Evolutionary conservation across 1,140 invertebrate species (phyloP).

Genomic region (Asbolus verrucosus): DNA sequence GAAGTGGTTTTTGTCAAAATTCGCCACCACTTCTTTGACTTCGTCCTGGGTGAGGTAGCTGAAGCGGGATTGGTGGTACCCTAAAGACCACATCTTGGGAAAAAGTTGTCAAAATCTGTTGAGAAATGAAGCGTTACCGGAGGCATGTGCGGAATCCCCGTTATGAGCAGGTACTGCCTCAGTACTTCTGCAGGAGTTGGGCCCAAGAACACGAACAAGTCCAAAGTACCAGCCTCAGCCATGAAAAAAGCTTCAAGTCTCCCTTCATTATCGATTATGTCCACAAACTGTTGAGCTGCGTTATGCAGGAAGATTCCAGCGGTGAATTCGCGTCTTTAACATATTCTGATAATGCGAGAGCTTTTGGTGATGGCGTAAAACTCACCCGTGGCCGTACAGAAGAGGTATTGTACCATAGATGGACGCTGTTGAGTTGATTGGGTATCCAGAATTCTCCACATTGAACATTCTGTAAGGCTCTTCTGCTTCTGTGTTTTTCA

Average conservation of each 20-base stretch:
- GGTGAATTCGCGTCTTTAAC: conserved; percentile 95
- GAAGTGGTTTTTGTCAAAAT: conserved; percentile 76
- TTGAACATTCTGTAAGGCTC: conserved; percentile 97
- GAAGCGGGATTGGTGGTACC: conserved; percentile 81
- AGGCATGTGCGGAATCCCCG: conserved; percentile 74
- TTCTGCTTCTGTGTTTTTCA: conserved; percentile 81
- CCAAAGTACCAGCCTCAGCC: conserved; percentile 94
- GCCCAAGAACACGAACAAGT: conserved; percentile 91
- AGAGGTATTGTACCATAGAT: conserved; percentile 95
- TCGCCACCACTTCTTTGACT: conserved; percentile 69
- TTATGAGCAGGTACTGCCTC: conserved; percentile 86
- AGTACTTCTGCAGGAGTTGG: conserved; percentile 87
- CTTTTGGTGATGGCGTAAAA: conserved; percentile 75
- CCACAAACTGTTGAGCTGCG: conserved; percentile 97
- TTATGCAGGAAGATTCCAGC: conserved; percentile 96
- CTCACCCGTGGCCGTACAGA: conserved; percentile 85
- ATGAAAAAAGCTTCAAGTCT: conserved; percentile 80
- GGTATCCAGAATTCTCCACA: conserved; percentile 97
- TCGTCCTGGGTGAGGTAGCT: conserved; percentile 83
- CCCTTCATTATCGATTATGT: conserved; percentile 80
- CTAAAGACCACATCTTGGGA: conserved; percentile 72
- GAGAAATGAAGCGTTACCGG: conserved; percentile 66
- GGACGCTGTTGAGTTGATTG: conserved; percentile 93
- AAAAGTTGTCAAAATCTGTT: background rate
- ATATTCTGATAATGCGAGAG: conserved; percentile 24